Conservation (phyloP, 2,113 vertebrate genomes). For the Syngnathus typhle region DNA sequence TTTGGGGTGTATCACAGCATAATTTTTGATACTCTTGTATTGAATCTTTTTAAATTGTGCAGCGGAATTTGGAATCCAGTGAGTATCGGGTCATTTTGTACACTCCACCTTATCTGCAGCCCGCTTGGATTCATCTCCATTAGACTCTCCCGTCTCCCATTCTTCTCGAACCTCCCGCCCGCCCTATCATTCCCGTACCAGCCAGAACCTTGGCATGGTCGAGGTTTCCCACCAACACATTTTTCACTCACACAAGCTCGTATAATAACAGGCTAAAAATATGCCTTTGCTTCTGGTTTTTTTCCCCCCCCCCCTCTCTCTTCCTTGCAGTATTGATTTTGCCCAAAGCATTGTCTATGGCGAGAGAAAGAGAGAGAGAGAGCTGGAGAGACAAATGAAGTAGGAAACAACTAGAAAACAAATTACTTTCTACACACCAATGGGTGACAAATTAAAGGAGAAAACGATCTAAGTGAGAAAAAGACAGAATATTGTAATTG, state of each 20-base stretch:
- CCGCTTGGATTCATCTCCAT: constrained; percentile 65
- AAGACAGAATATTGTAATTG: not conserved
- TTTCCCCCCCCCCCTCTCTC: not conserved
- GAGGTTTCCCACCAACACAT: constrained; percentile 66
- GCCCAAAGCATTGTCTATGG: constrained; percentile 77
- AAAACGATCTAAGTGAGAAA: not conserved
- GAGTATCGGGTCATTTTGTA: constrained; percentile 57
- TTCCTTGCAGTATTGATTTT: constrained; percentile 72
- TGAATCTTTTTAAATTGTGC: not conserved
- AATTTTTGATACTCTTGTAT: not conserved
- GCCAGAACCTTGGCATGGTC: constrained; percentile 53
- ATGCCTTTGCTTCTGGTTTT: constrained; percentile 66
- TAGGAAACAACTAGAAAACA: constrained; percentile 59
- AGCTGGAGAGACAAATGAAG: constrained; percentile 49
- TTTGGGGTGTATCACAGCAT: too few relatives aligned
- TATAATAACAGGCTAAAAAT: constrained; percentile 78
- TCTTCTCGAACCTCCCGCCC: constrained; percentile 45
- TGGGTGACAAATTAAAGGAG: constrained; percentile 8
- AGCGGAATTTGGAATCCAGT: not conserved
- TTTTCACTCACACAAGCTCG: constrained; percentile 64
- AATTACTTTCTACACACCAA: constrained; percentile 45
- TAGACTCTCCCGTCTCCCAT: constrained; percentile 47
- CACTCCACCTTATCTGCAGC: constrained; percentile 62
- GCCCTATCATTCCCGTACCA: constrained; percentile 43
- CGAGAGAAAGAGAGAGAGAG: constrained; percentile 48